Percentiles rank a stretch among this genome's conserved stretches.
These are phyloP conservation scores for Drosophila nr. perissopoda DNA, from an alignment of 2,888 invertebrate species.

Conservation along the genomic window DNA sequence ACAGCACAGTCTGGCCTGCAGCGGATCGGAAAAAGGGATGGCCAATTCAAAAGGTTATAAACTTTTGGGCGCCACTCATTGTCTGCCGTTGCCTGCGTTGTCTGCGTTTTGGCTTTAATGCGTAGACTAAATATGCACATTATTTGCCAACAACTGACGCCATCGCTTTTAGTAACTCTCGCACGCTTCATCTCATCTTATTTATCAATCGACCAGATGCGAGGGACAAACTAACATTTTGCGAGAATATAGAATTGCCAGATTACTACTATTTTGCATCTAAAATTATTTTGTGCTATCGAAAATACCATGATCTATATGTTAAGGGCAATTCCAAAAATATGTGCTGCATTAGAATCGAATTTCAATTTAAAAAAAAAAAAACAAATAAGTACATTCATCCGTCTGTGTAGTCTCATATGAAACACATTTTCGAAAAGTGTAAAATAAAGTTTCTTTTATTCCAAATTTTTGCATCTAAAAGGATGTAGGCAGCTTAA, in stretches of 20 bases:
- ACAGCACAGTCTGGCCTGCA: constrained; percentile 28
- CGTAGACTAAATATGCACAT: constrained; percentile 69
- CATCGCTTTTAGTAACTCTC: constrained; percentile 27
- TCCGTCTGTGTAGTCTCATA: not conserved
- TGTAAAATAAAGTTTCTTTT: not conserved
- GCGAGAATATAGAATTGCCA: not conserved
- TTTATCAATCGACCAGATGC: constrained; percentile 2
- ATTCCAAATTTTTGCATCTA: not conserved
- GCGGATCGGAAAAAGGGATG: constrained; percentile 49
- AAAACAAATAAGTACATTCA: not conserved
- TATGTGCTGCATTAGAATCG: not conserved
- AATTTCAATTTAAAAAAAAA: not conserved
- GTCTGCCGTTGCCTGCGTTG: constrained; percentile 47
- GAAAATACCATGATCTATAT: not conserved
- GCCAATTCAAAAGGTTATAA: constrained; percentile 59
- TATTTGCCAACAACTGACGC: constrained; percentile 59
- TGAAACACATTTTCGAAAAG: not conserved
- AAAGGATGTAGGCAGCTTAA: not conserved
- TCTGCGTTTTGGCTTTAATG: constrained; percentile 65
- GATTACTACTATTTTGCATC: not conserved
- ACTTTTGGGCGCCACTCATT: constrained; percentile 67
- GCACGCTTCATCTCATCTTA: not conserved
- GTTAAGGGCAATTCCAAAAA: not conserved
- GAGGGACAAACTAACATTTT: constrained; percentile 17
- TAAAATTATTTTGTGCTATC: not conserved